These are phyloP conservation scores for Chymomyza amoena DNA, from an alignment of 2,888 invertebrate species.

Conservation along the genomic window DNA sequence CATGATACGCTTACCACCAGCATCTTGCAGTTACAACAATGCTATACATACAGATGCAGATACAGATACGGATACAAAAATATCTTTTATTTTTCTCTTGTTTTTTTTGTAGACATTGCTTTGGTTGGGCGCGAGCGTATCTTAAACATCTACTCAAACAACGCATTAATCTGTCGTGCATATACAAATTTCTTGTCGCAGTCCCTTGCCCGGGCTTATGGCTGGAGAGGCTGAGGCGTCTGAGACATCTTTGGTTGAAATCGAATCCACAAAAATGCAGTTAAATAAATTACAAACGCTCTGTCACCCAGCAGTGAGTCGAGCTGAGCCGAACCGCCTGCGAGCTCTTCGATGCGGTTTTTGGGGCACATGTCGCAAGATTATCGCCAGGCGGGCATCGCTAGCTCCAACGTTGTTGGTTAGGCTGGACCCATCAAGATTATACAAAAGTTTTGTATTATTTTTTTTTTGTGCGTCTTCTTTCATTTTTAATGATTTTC, in stretches of 20 bases:
- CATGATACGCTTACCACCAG: constrained; percentile 53
- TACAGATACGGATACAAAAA: background rate
- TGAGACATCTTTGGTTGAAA: constrained; percentile 48
- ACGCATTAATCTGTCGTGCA: constrained; percentile 55
- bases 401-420: background rate
- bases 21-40: constrained; percentile 47
- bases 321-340: constrained; percentile 29
- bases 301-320: constrained; percentile 69
- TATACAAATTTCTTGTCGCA: constrained; percentile 57
- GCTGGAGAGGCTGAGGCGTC: constrained; percentile 12
- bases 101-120: constrained; percentile 7
- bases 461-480: background rate
- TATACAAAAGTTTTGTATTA: constrained; percentile 15
- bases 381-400: constrained; percentile 64
- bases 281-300: constrained; percentile 72
- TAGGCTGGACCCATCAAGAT: constrained; percentile 28
- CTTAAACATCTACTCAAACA: constrained; percentile 53
- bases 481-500: constrained; percentile 3
- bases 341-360: constrained; percentile 21
- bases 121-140: constrained; percentile 42
- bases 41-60: background rate
- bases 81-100: background rate
- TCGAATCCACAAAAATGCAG: constrained; percentile 74
- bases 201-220: background rate
- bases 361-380: constrained; percentile 63